Base-by-base conservation (phyloP, 2,797 vertebrate species). In the Pseudochirops cupreus region DNA sequence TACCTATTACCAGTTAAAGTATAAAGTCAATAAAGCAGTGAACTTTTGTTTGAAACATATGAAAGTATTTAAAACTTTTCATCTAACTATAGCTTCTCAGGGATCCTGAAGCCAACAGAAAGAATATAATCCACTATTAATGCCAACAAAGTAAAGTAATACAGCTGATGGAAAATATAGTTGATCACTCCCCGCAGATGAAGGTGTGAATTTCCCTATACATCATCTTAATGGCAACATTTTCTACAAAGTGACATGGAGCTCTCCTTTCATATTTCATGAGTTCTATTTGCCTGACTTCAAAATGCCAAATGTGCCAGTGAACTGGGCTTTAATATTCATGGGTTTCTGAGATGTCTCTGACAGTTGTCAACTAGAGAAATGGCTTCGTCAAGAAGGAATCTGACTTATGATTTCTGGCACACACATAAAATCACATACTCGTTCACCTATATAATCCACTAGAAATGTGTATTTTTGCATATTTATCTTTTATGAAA, bases 231-330 rank as follows among this genome's bases (percentile, higher is more conserved):
- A 99, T 98, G 97, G 98, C 97, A 98, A 97, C 98, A 98, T 98
- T 99, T 98, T 98, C 98, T 98, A 95, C 92, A 96, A 97, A 98
- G 95, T 93, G 95, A 98, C 98, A 94, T 97, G 96, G 97, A 98
- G 95, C 96, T 95, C 95, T 98, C 98, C 97, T 98, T 99, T 98
- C 98, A 98, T 99, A 99, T 99, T 99, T 99, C 98, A 99, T 98
- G 97, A 98, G 98, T 98, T 99, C 98, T 98, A 98, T 99, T 99
- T 99, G 98, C 97, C 98, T 97, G 96, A 97, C 97, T 98, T 99
- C 98, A 98, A 98, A 98, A 99, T 98, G 97, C 98, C 98, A 98
- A 98, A 98, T 98, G 96, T 99, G 98, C 97, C 97, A 96, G 97
- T 95, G 98, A 99, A 98, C 96, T 97, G 97, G 92, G 74, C 95